Evolutionary conservation across 2,113 vertebrate genomes (phyloP).

Genomic region (Neotoma lepida): DNA sequence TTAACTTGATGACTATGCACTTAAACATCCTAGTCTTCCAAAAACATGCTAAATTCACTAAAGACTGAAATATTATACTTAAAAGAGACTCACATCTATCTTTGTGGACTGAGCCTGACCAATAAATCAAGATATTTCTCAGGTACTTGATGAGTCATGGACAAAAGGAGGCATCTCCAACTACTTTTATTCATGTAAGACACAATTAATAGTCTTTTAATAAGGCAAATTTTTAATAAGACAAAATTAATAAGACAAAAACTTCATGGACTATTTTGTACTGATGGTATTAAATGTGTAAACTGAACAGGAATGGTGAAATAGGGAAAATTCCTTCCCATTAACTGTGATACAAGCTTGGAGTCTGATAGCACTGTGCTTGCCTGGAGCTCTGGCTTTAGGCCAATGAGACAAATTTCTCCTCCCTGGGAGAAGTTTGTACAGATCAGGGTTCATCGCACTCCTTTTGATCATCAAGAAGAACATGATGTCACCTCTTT

Average conservation of each 20-base stretch:
- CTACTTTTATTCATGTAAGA: background rate
- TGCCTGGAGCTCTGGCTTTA: constrained; percentile 44
- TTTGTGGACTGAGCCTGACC: background rate
- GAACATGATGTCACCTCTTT: background rate
- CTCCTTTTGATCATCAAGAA: background rate
- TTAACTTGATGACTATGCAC: background rate
- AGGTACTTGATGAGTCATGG: background rate
- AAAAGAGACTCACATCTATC: background rate
- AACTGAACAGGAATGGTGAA: constrained; percentile 23
- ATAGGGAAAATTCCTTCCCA: constrained; percentile 3
- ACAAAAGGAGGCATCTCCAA: background rate
- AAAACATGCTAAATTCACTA: background rate
- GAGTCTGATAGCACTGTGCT: background rate
- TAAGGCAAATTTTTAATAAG: background rate
- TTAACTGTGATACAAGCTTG: constrained; percentile 23
- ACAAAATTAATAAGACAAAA: background rate
- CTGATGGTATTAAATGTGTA: background rate
- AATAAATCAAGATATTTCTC: constrained; percentile 23
- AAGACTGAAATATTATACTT: background rate
- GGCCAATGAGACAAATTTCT: constrained; percentile 5
- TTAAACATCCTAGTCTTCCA: background rate
- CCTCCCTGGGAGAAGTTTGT: background rate
- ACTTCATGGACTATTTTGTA: constrained; percentile 24
- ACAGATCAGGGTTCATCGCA: background rate
- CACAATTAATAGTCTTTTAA: background rate